Percentiles rank a stretch among this genome's conserved stretches.
These are phyloP conservation scores for Mixornis gularis DNA, from an alignment of 2,113 vertebrate species.

Conservation along the genomic window DNA sequence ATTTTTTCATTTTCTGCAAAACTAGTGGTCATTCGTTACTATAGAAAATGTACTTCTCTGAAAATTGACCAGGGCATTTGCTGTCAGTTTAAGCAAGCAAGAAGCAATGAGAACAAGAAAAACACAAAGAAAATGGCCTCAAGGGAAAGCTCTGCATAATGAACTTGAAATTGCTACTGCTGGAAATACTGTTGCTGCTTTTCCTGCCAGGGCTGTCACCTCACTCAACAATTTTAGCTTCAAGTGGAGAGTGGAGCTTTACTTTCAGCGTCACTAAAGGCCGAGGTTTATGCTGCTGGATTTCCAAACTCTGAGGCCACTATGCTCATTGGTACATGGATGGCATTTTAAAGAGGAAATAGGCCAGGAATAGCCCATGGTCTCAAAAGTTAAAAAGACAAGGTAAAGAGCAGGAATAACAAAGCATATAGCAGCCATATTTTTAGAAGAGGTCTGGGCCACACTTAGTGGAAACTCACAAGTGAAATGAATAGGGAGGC, in stretches of 20 bases:
- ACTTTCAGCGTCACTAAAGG: background rate
- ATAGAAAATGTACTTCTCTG: slow-evolving; percentile 33
- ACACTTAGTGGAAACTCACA: background rate
- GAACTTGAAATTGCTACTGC: slow-evolving; percentile 55
- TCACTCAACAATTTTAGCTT: slow-evolving; percentile 29
- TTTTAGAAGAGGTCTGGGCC: background rate
- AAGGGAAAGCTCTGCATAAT: slow-evolving; percentile 54
- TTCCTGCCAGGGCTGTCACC: slow-evolving; percentile 31
- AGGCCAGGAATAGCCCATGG: background rate
- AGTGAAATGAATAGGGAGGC: background rate
- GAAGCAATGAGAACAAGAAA: slow-evolving; percentile 42
- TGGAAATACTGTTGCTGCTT: slow-evolving; percentile 37
- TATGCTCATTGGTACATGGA: background rate
- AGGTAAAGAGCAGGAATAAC: background rate
- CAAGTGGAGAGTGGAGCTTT: background rate
- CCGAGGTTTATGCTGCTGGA: background rate
- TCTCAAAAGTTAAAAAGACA: background rate
- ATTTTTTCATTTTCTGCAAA: slow-evolving; percentile 4
- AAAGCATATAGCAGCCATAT: background rate
- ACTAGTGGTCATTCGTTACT: slow-evolving; percentile 34
- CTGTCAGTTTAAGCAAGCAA: slow-evolving; percentile 57
- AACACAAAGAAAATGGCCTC: slow-evolving; percentile 46
- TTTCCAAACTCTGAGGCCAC: background rate
- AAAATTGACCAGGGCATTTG: slow-evolving; percentile 38
- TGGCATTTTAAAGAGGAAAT: background rate